Evolutionary conservation across 1,140 invertebrate genomes (phyloP).

Genomic region (Anastrepha obliqua): DNA sequence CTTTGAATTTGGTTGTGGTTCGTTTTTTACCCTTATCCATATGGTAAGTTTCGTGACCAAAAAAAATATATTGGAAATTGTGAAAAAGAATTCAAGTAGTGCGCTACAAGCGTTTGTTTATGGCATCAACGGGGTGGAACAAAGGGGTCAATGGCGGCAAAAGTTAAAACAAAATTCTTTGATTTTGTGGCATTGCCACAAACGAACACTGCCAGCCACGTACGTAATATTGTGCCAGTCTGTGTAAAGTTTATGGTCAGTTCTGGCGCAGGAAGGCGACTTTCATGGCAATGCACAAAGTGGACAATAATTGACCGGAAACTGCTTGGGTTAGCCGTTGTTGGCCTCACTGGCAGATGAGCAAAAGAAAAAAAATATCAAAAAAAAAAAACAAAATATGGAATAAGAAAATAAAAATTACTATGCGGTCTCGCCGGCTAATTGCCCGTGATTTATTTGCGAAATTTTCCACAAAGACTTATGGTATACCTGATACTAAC

Average conservation of each 20-base stretch:
- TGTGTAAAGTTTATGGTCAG: background rate
- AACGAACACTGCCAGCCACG: background rate
- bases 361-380: background rate
- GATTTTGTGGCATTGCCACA: background rate
- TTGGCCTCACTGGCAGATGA: constrained; percentile 2
- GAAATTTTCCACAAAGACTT: background rate
- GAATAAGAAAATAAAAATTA: background rate
- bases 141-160: constrained; percentile 29
- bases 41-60: background rate
- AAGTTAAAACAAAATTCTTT: constrained; percentile 48
- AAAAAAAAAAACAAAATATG: background rate
- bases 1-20: constrained; percentile 2
- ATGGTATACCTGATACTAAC: too few relatives aligned
- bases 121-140: constrained; percentile 2
- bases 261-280: constrained; percentile 14
- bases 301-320: constrained; percentile 52
- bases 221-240: background rate
- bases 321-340: constrained; percentile 46
- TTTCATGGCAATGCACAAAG: constrained; percentile 43
- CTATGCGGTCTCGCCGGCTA: constrained; percentile 22
- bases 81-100: constrained; percentile 10
- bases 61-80: background rate
- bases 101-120: constrained; percentile 29
- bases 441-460: constrained; percentile 35
- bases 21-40: background rate